Conservation (phyloP, 2,113 vertebrate genomes). For the Chloroceryle aenea region DNA sequence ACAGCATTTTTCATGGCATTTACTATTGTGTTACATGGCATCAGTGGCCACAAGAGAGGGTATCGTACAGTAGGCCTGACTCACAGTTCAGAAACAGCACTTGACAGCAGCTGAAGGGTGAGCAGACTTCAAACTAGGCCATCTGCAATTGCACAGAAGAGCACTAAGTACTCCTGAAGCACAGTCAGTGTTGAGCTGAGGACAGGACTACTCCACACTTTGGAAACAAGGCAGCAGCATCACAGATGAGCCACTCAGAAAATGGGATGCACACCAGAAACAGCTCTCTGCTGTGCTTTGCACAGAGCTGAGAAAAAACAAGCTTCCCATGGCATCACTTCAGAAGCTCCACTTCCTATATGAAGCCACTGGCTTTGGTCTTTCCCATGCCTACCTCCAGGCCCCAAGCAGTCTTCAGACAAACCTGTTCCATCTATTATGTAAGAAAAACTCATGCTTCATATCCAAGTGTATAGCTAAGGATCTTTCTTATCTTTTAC, state of each 20-base stretch:
- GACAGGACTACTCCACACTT: neutral
- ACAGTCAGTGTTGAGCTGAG: neutral
- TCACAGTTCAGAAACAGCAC: neutral
- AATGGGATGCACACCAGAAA: neutral
- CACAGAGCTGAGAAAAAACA: neutral
- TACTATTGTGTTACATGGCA: neutral
- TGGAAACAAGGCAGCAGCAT: neutral
- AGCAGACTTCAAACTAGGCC: neutral
- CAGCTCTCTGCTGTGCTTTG: neutral
- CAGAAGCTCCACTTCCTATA: neutral
- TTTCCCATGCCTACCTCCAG: neutral
- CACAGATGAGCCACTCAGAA: neutral
- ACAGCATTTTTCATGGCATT: neutral
- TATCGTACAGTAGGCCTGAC: neutral
- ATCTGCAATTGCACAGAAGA: neutral
- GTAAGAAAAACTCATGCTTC: neutral
- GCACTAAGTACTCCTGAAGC: neutral
- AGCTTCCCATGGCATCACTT: neutral
- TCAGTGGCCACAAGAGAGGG: neutral
- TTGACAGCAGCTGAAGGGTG: neutral
- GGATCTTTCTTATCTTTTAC: neutral
- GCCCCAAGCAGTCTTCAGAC: neutral
- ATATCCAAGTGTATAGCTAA: neutral
- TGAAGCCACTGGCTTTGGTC: neutral
- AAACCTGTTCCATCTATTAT: neutral